phyloP scores from a whole-genome alignment of 92 coral and sea anemone species.

The Phenganax stokvisi region DNA sequence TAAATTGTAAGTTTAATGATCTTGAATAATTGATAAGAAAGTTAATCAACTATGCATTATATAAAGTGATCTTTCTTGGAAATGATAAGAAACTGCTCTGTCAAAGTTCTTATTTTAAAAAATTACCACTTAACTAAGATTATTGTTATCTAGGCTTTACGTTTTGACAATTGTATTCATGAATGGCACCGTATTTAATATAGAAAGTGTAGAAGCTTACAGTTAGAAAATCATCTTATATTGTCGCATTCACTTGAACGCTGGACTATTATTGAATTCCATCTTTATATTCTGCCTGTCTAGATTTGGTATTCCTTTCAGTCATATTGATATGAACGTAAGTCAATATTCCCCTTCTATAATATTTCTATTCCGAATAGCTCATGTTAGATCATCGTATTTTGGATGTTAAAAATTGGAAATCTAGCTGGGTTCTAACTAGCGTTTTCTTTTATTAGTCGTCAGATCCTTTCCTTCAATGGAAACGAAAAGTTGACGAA shows the following conservation, averaged over 20 bases:
- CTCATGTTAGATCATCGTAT: background rate
- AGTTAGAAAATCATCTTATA: too few relatives aligned
- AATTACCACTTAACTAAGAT: too few relatives aligned
- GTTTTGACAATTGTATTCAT: too few relatives aligned
- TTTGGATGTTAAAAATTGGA: background rate
- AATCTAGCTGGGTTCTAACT: background rate
- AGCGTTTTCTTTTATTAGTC: constrained; percentile 1
- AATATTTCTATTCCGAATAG: background rate
- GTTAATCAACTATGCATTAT: too few relatives aligned
- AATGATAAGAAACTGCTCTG: too few relatives aligned
- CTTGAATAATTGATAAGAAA: constrained; percentile 6
- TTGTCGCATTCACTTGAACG: too few relatives aligned
- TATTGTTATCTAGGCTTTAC: too few relatives aligned
- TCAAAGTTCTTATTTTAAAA: too few relatives aligned
- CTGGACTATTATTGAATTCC: background rate
- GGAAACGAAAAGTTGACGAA: constrained; percentile 33
- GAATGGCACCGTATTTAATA: too few relatives aligned
- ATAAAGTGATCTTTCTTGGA: too few relatives aligned
- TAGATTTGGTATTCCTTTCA: constrained; percentile 37
- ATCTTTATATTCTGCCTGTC: background rate
- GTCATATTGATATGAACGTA: constrained; percentile 29
- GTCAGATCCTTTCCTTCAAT: constrained; percentile 33
- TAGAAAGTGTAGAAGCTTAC: too few relatives aligned
- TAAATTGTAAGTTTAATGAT: constrained; percentile 18
- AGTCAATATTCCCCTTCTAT: background rate